A percentile compares a stretch with the other conserved stretches of the same genome.
Evolutionary conservation across 2,113 vertebrate genomes (phyloP).

Genomic region (Sylvilagus bachmani): DNA sequence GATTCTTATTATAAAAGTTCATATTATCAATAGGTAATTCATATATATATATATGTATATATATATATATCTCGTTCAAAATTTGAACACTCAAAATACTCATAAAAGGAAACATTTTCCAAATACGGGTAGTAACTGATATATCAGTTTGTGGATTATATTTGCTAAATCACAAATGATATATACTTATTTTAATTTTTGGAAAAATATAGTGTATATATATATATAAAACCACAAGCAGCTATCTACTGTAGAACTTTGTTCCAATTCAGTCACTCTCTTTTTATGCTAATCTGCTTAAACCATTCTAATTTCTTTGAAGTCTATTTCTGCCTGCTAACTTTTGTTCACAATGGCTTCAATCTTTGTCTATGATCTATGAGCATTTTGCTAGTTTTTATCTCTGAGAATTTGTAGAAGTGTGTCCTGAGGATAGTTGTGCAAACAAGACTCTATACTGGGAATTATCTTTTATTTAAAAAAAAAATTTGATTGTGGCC

Average conservation of each 20-base stretch:
- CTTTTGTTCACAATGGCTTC: not conserved
- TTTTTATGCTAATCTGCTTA: not conserved
- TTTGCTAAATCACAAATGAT: not conserved
- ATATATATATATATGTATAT: no score
- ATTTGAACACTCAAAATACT: not conserved
- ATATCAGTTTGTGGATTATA: not conserved
- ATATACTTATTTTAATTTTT: not conserved
- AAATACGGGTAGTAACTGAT: not conserved
- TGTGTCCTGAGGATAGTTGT: not conserved
- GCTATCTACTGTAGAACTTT: not conserved
- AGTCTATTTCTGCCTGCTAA: not conserved
- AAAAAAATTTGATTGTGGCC: not conserved
- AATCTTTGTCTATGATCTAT: not conserved
- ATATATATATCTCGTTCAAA: not conserved
- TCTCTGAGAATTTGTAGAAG: not conserved
- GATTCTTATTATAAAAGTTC: not conserved
- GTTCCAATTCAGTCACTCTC: not conserved
- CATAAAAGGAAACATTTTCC: not conserved
- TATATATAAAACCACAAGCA: not conserved
- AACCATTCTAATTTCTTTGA: not conserved
- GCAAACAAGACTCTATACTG: not conserved
- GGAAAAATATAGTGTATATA: no score
- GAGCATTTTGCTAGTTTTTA: not conserved
- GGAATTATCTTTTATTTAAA: not conserved
- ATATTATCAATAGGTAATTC: not conserved